Conservation (phyloP, 2,888 invertebrate species). For the Pollenia amentaria region DNA sequence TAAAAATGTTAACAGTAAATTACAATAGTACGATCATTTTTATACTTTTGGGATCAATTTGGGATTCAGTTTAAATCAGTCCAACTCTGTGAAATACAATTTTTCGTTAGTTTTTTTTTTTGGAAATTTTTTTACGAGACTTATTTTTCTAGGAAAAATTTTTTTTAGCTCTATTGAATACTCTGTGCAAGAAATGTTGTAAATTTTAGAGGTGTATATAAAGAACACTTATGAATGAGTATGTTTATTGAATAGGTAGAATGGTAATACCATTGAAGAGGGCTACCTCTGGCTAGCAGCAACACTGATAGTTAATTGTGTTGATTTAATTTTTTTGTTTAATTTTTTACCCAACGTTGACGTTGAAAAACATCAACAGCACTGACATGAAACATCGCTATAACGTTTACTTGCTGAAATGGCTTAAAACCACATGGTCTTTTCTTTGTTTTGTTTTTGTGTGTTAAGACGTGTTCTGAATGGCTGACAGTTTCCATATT, state of each 20-base stretch:
- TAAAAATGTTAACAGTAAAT: too few species aligned
- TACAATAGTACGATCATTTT: too few species aligned
- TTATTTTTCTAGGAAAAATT: too few species aligned
- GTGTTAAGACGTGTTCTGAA: conserved; percentile 47
- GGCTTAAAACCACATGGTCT: conserved; percentile 27
- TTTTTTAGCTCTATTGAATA: too few species aligned
- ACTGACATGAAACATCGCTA: not conserved
- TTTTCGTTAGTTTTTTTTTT: too few species aligned
- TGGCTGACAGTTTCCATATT: conserved; percentile 46
- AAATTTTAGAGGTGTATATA: too few species aligned
- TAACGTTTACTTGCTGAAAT: not conserved
- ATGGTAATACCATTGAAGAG: not conserved
- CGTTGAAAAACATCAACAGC: not conserved
- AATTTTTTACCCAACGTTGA: not conserved
- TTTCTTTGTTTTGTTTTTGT: not conserved
- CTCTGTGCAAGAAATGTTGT: too few species aligned
- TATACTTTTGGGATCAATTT: too few species aligned
- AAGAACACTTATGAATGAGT: too few species aligned
- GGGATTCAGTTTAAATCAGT: too few species aligned
- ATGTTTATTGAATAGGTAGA: not conserved
- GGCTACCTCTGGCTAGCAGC: not conserved
- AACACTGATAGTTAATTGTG: not conserved
- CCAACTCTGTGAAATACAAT: too few species aligned
- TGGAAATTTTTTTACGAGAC: too few species aligned
- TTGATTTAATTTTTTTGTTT: not conserved